phyloP scores from a whole-genome alignment of 2,113 vertebrate species.

The Bungarus multicinctus region DNA sequence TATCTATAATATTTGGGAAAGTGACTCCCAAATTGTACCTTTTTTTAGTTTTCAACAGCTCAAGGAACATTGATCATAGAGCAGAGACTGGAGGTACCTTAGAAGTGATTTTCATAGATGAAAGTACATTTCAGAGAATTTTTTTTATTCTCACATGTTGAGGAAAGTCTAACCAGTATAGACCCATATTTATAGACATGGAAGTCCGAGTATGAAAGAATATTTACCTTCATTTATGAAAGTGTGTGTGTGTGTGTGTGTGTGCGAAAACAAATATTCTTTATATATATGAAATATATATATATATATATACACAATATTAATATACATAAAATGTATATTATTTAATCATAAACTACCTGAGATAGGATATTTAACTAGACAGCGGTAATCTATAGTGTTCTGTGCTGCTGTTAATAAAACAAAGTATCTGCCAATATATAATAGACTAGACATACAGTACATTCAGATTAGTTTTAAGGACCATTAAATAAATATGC shows the following conservation, averaged over 20 bases:
- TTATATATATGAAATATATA: too few relatives aligned
- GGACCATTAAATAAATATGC: not conserved
- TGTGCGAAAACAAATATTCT: too few relatives aligned
- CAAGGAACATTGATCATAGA: not conserved
- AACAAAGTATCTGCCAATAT: not conserved
- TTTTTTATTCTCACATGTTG: not conserved
- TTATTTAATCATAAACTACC: not conserved
- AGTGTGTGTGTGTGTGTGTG: too few relatives aligned
- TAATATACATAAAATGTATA: not conserved
- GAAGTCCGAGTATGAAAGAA: not conserved
- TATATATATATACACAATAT: too few relatives aligned
- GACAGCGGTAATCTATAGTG: not conserved
- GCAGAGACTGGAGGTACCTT: not conserved
- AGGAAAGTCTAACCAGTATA: slow-evolving; percentile 29
- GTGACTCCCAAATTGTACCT: not conserved
- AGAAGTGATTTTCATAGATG: slow-evolving; percentile 1
- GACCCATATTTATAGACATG: not conserved
- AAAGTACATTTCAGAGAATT: slow-evolving; percentile 16
- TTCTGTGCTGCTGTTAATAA: not conserved
- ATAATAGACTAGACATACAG: not conserved
- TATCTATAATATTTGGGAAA: slow-evolving; percentile 17
- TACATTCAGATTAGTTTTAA: not conserved
- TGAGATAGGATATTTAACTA: not conserved
- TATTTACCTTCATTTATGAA: not conserved
- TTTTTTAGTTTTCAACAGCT: slow-evolving; percentile 11